Base-by-base conservation (phyloP, 2,797 vertebrate species). In the Cossypha polioptera region DNA sequence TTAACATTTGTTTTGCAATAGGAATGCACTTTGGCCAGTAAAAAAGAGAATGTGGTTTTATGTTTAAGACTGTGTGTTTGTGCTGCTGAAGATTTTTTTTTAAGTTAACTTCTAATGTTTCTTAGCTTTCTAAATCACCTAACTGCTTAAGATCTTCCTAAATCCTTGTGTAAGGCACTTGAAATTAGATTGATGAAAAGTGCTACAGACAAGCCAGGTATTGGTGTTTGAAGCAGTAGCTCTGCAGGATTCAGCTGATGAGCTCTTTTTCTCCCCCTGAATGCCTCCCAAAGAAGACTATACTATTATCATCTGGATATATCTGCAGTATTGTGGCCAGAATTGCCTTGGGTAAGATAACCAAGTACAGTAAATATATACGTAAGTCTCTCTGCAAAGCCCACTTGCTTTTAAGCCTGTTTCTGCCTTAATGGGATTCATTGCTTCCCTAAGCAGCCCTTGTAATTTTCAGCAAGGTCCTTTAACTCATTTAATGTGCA, bases 401-500 rank as follows among this genome's bases (percentile, higher is more conserved):
- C 65, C 65, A 55, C 89, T 87, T 94, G 88, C 72, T 93, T 73
- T 91, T 78, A 94, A 94, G 94, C 68, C 67, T 84, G 57, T 96
- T 95, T 78, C 88, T 95, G 76, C 78, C 75, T 92, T 96, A 94
- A 97, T 96, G 84, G 97, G 66, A 97, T 94, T 95, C 96, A 89
- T 50, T 96, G 86, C 94, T 96, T 97, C 94, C 92, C 95, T 93
- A 96, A 95, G 83, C 96, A 97, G 94, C 88, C 95, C 90, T 96
- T 97, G 92, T 95, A 94, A 97, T 97, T 97, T 97, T 93, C 95
- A 97, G 92, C 96, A 97, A 97, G 97, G 95, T 96, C 96, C 92
- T 97, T 97, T 97, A 97, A 97, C 95, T 98, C 96, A 93, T 96
- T 97, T 98, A 97, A 97, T 97, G 97, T 94, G 92, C 92, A 98